Evolutionary conservation across 2,888 invertebrate genomes (phyloP).

Genomic region (Drepana falcataria): DNA sequence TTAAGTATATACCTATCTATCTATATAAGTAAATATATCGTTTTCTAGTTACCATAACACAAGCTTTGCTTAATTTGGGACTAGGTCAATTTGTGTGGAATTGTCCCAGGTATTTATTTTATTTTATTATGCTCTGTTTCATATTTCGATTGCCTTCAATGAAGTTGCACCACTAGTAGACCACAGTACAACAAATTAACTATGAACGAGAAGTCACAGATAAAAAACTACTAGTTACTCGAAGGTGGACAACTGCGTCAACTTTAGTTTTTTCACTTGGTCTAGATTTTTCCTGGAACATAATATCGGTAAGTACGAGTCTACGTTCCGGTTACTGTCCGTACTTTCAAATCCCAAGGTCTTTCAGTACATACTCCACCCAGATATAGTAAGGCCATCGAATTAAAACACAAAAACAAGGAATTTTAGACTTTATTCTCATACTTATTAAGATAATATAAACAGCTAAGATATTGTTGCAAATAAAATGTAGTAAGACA

Average conservation of each 20-base stretch:
- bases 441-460: constrained; percentile 10
- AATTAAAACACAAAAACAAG: constrained; percentile 3
- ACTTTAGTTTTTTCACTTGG: background rate
- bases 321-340: constrained; percentile 55
- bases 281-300: constrained; percentile 40
- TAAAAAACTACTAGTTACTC: background rate
- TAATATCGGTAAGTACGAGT: constrained; percentile 19
- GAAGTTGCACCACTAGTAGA: too few species aligned
- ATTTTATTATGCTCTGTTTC: too few species aligned
- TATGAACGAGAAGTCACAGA: background rate
- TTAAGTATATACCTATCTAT: too few species aligned
- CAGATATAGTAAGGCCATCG: constrained; percentile 16
- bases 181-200: too few species aligned
- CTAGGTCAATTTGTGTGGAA: too few species aligned
- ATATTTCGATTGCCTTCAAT: too few species aligned
- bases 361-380: constrained; percentile 40
- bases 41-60: too few species aligned
- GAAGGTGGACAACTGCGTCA: background rate
- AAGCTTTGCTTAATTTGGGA: too few species aligned
- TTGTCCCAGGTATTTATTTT: too few species aligned
- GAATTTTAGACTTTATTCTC: constrained; percentile 22
- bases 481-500: constrained; percentile 6
- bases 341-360: constrained; percentile 68
- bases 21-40: too few species aligned
- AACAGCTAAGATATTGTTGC: constrained; percentile 1